Percentiles rank a stretch among this genome's conserved stretches.
Evolutionary conservation across 2,113 vertebrate species (phyloP).

Genomic region (Grammomys dolichurus): DNA sequence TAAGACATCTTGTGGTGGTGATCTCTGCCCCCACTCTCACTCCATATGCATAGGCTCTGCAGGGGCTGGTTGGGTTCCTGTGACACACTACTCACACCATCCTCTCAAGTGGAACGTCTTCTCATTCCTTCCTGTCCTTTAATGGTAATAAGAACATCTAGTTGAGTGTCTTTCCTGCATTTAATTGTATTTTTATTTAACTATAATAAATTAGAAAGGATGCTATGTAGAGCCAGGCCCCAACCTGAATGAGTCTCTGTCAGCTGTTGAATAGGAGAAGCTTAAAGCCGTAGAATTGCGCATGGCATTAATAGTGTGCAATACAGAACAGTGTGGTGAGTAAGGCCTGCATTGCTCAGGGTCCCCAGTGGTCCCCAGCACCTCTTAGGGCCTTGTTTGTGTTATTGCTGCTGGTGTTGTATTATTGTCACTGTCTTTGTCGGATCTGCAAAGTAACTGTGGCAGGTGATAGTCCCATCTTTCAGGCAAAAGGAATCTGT

Average conservation of each 20-base stretch:
- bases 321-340: too few species aligned
- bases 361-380: too few species aligned
- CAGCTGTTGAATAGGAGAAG: neutral
- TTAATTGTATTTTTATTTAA: neutral
- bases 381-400: accelerated
- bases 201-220: neutral
- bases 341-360: neutral
- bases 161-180: neutral
- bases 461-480: neutral
- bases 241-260: neutral
- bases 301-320: neutral
- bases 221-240: neutral
- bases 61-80: neutral
- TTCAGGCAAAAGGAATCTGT: neutral
- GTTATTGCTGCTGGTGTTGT: neutral
- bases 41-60: too few species aligned
- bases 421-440: neutral
- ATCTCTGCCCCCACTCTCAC: accelerated
- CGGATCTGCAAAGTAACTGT: neutral
- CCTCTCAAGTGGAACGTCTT: accelerated
- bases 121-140: neutral
- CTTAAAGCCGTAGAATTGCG: neutral
- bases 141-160: neutral
- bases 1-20: neutral
- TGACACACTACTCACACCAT: neutral